These are phyloP conservation scores for Patella pellucida DNA, from an alignment of 2,888 invertebrate genomes.

Conservation along the genomic window DNA sequence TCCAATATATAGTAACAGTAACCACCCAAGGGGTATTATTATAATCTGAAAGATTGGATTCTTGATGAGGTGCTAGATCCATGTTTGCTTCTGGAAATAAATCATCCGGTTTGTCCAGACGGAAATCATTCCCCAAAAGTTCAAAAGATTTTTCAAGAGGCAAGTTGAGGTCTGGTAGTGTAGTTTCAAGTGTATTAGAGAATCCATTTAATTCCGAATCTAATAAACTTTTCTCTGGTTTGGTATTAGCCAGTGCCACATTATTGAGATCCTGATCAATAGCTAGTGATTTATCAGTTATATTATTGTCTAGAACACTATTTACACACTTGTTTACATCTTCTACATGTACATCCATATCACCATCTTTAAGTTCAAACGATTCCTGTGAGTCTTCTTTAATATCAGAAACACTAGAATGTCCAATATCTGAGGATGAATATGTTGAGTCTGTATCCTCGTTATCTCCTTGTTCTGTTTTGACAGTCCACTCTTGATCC, in stretches of 20 bases:
- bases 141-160: slow-evolving; percentile 44
- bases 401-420: neutral
- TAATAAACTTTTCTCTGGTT: slow-evolving; percentile 21
- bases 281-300: slow-evolving; percentile 1
- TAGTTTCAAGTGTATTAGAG: neutral
- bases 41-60: slow-evolving; percentile 35
- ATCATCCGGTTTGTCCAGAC: slow-evolving; percentile 6
- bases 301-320: neutral
- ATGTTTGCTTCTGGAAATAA: slow-evolving; percentile 16
- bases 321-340: neutral
- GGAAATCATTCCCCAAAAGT: slow-evolving; percentile 34
- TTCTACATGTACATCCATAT: neutral
- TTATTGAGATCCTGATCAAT: slow-evolving; percentile 12
- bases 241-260: slow-evolving; percentile 7
- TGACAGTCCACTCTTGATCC: neutral
- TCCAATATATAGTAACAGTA: slow-evolving; percentile 70
- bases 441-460: slow-evolving; percentile 6
- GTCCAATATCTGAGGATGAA: slow-evolving; percentile 4
- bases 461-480: neutral
- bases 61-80: neutral
- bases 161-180: slow-evolving; percentile 23
- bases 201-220: slow-evolving; percentile 17
- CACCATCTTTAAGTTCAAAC: neutral
- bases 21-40: slow-evolving; percentile 62
- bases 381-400: slow-evolving; percentile 5